A percentile compares a stretch with the other conserved stretches of the same genome.
These are phyloP conservation scores for Grammomys surdaster DNA, from an alignment of 2,113 vertebrate genomes.

Conservation along the genomic window DNA sequence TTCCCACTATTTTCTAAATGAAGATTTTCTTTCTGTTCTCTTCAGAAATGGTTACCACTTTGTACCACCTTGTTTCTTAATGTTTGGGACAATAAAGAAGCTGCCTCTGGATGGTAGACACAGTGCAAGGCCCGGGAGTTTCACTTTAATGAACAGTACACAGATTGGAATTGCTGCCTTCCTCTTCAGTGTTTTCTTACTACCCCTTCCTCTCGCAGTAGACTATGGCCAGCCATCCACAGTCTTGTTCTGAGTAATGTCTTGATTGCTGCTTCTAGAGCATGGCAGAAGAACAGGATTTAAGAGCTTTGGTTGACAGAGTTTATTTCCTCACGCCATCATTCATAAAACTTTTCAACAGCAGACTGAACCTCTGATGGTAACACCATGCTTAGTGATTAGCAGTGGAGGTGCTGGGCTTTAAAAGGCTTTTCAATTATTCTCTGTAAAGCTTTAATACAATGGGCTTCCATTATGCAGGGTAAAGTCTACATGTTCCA, in stretches of 20 bases:
- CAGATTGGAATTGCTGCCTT: not conserved
- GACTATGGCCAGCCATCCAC: constrained; percentile 59
- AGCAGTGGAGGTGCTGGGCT: constrained; percentile 66
- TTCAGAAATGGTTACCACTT: not conserved
- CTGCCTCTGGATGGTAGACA: not conserved
- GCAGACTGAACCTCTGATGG: constrained; percentile 59
- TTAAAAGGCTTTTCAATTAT: constrained; percentile 83
- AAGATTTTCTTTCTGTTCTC: not conserved
- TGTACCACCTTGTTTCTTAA: not conserved
- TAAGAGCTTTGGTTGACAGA: constrained; percentile 71
- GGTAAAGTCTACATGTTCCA: not conserved
- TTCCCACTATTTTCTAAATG: not conserved
- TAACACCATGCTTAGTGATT: constrained; percentile 73
- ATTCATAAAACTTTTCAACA: constrained; percentile 85
- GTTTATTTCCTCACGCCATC: constrained; percentile 77
- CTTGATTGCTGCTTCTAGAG: constrained; percentile 8
- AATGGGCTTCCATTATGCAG: constrained; percentile 65
- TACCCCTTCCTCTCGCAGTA: constrained; percentile 63
- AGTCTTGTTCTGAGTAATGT: constrained; percentile 66
- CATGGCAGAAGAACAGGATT: constrained; percentile 63
- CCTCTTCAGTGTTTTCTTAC: not conserved
- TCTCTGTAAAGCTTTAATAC: constrained; percentile 69
- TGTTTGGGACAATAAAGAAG: not conserved
- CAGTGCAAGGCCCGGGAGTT: not conserved
- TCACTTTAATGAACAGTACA: not conserved